A percentile compares a stretch with the other conserved stretches of the same genome.
Conservation (phyloP, 2,888 invertebrate species). For the Nymphalis c-album region DNA sequence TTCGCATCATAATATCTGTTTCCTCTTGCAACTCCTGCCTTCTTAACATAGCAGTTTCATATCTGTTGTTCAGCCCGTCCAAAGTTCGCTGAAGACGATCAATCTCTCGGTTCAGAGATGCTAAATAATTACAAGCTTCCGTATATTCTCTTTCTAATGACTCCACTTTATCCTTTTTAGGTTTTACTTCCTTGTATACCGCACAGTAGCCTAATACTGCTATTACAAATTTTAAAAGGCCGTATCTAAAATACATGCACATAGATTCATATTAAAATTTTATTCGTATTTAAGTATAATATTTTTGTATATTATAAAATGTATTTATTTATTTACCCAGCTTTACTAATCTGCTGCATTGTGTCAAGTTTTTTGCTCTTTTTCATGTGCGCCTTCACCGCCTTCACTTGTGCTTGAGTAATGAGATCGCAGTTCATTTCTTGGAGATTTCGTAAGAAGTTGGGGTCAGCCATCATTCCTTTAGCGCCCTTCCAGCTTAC, state of each 20-base stretch:
- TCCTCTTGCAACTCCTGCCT: constrained; percentile 88
- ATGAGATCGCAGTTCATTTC: constrained; percentile 93
- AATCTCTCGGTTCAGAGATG: constrained; percentile 89
- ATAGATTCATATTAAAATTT: not conserved
- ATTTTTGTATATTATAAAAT: too few relatives aligned
- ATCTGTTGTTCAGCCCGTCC: constrained; percentile 85
- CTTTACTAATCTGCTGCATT: constrained; percentile 92
- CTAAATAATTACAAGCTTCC: constrained; percentile 79
- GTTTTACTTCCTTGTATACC: constrained; percentile 92
- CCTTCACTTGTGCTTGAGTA: constrained; percentile 85
- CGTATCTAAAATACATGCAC: constrained; percentile 70
- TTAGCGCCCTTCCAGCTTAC: constrained; percentile 95
- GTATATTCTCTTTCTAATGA: constrained; percentile 87
- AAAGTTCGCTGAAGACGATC: constrained; percentile 86
- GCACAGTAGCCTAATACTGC: constrained; percentile 95
- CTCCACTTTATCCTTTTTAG: constrained; percentile 91
- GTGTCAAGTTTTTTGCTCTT: constrained; percentile 87
- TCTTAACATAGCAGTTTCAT: constrained; percentile 87
- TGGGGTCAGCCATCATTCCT: constrained; percentile 95
- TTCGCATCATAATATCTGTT: constrained; percentile 89
- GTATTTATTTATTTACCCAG: constrained; percentile 79
- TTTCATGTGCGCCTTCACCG: constrained; percentile 88
- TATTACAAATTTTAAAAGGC: constrained; percentile 90
- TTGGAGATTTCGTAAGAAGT: constrained; percentile 88
- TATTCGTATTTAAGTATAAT: not conserved